Evolutionary conservation across 1,140 invertebrate species (phyloP).

Genomic region (Anastrepha ludens): DNA sequence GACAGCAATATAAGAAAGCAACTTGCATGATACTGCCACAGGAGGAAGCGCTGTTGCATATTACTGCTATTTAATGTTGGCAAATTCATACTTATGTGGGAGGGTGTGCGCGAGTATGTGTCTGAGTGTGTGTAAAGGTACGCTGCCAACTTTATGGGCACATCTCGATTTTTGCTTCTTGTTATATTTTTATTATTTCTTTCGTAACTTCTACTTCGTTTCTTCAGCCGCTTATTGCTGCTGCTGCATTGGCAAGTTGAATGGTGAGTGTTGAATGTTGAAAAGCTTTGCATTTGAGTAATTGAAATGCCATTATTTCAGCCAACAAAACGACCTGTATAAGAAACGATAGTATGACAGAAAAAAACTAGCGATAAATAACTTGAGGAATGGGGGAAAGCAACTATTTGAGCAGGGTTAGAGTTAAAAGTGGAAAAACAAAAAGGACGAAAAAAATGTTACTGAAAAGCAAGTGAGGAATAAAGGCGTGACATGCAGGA

Average conservation of each 20-base stretch:
- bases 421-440: too few relatives aligned
- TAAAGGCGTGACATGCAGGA: neutral
- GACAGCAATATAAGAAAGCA: neutral
- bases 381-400: neutral
- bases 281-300: conserved; percentile 28
- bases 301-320: conserved; percentile 46
- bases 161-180: conserved; percentile 6
- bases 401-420: neutral
- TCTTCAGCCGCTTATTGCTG: neutral
- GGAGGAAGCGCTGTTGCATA: neutral
- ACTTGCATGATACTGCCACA: neutral
- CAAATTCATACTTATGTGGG: neutral
- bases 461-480: neutral
- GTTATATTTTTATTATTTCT: conserved; percentile 13
- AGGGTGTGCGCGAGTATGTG: neutral
- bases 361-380: neutral
- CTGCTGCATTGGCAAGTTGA: neutral
- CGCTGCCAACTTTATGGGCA: neutral
- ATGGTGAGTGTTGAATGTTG: neutral
- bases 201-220: neutral
- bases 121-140: neutral
- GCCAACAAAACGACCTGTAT: neutral
- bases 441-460: neutral
- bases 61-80: neutral
- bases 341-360: neutral